Conservation (phyloP, 1,140 invertebrate species). For the Caerostris extrusa region DNA sequence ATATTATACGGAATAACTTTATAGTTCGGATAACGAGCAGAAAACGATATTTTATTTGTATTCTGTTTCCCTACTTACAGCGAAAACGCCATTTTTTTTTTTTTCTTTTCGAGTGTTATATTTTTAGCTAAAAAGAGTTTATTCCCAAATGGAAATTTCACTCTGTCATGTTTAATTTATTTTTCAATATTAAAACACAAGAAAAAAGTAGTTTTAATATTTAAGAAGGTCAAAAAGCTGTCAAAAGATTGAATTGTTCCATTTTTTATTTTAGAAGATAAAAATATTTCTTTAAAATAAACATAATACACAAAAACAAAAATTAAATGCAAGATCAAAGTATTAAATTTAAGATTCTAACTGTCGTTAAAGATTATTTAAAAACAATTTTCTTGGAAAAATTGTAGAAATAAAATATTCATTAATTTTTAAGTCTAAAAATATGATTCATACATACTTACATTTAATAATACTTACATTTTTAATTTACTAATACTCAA, state of each 20-base stretch:
- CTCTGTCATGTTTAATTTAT: neutral
- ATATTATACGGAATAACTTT: constrained; percentile 16
- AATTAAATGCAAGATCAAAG: neutral
- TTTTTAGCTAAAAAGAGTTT: neutral
- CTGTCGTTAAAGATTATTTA: too few species aligned
- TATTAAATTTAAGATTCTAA: neutral
- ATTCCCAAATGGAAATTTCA: neutral
- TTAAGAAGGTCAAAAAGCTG: neutral
- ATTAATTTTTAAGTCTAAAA: too few species aligned
- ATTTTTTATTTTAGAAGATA: neutral
- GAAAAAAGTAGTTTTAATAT: neutral
- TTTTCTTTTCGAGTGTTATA: too few species aligned
- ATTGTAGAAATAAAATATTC: too few species aligned
- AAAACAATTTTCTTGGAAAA: too few species aligned
- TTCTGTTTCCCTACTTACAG: neutral
- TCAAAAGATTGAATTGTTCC: neutral
- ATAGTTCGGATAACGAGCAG: constrained; percentile 28
- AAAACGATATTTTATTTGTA: constrained; percentile 11
- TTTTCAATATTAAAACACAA: neutral
- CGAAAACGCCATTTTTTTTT: neutral
- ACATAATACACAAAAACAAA: neutral
- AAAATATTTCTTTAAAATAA: neutral
- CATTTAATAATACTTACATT: too few species aligned
- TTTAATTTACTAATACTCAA: too few species aligned
- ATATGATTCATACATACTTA: too few species aligned